These are phyloP conservation scores for Microctenopoma stevenorrisi DNA, from an alignment of 2,797 vertebrate species.

Conservation along the genomic window DNA sequence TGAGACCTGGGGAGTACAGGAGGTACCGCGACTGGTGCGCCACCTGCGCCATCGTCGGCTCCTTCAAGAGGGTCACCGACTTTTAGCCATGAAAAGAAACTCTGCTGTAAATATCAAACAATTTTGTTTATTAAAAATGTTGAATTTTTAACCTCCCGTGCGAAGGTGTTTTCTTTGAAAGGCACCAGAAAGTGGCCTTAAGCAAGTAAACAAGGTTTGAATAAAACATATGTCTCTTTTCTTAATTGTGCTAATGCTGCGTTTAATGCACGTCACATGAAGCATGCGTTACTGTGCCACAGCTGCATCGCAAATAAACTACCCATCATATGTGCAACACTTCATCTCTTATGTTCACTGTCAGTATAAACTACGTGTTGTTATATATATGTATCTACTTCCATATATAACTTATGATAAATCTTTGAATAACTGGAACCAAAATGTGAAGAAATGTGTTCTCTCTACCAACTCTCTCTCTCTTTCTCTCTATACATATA, in stretches of 20 bases:
- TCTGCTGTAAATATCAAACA: conserved; percentile 82
- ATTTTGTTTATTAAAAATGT: conserved; percentile 80
- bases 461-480: too few species aligned
- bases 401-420: too few species aligned
- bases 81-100: conserved; percentile 78
- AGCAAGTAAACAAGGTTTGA: too few species aligned
- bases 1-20: conserved; percentile 84
- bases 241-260: not conserved
- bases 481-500: too few species aligned
- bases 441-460: too few species aligned
- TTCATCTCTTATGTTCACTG: not conserved
- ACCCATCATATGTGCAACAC: not conserved
- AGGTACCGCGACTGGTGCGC: conserved; percentile 86
- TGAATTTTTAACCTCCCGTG: conserved; percentile 74
- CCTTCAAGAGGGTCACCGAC: conserved; percentile 85
- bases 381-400: too few species aligned
- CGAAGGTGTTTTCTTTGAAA: conserved; percentile 44
- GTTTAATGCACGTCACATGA: not conserved
- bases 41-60: conserved; percentile 84
- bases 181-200: not conserved
- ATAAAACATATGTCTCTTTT: not conserved
- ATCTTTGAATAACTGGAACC: too few species aligned
- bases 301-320: conserved; percentile 19
- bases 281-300: not conserved
- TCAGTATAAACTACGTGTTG: not conserved